Base-by-base conservation (phyloP, 2,888 invertebrate genomes). In the Colostygia pectinataria region DNA sequence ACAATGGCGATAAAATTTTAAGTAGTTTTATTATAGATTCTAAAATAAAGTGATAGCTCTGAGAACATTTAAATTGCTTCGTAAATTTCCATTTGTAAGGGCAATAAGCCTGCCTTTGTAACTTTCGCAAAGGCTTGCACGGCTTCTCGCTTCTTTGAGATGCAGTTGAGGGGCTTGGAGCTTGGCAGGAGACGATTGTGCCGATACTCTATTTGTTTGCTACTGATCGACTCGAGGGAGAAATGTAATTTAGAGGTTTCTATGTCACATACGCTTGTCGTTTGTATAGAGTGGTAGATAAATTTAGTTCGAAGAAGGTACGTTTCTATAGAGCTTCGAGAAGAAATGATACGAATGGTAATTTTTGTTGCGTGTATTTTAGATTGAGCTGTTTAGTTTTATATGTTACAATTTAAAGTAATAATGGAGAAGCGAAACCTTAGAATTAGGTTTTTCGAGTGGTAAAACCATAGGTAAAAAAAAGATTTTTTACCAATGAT, bases 171-270 rank as follows among this genome's bases (percentile, higher is more conserved):
- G 77, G 83, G 76, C 73, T 66, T 68, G 74, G 63, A 76, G 75
- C 76, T 66, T 15, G 36, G 9, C 24, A 20, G 18, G 34, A 40
- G 75, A 79, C 69, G 77, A 78, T 82, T 74, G 74, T 68, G 69
- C 64, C 80, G 74, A 83, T 81, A 82, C 74, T 73, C 80, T 85
- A 84, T 79, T 83, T 84, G 83, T 85, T 85, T 85, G 85, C 71
- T 67, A 63, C 64, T 79, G 83, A 87, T 86, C 80, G 84, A 83
- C 74, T 79, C 60, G 57, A 55, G 55, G 57, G 65, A 61, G 63
- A 60, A 62, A 65, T 60, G 63, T 53, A 58, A 66, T 72, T 65
- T 62, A 63, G 59, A 52, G 73, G 66, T 63, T 71, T 71, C 66
- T 54, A 51, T 55, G 40, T 51, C 52, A 55, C 48, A 54, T 50